phyloP scores from a whole-genome alignment of 2,888 invertebrate genomes.

The Apodemia hepburni region DNA sequence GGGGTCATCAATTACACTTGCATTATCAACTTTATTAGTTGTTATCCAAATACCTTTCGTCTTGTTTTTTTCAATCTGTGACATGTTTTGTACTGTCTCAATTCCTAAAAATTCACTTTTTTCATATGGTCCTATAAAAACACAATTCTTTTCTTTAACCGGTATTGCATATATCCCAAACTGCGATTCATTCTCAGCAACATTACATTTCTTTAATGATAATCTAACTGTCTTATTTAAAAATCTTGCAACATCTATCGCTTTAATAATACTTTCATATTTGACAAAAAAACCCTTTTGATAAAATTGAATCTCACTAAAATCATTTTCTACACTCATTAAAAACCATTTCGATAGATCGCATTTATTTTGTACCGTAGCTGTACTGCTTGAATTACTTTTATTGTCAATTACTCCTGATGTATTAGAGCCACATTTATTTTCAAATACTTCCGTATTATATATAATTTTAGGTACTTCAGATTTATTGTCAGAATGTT shows the following conservation, averaged over 20 bases:
- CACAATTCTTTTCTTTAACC: slow-evolving; percentile 48
- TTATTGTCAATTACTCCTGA: not conserved
- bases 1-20: slow-evolving; percentile 61
- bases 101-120: slow-evolving; percentile 57
- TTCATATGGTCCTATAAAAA: slow-evolving; percentile 69
- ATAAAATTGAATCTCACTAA: slow-evolving; percentile 72
- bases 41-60: slow-evolving; percentile 66
- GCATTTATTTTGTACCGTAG: slow-evolving; percentile 15
- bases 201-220: slow-evolving; percentile 51
- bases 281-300: slow-evolving; percentile 75
- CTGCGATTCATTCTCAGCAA: slow-evolving; percentile 42
- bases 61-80: slow-evolving; percentile 36
- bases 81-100: slow-evolving; percentile 52
- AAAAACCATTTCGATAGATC: slow-evolving; percentile 74
- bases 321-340: slow-evolving; percentile 76
- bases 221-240: slow-evolving; percentile 71
- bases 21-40: slow-evolving; percentile 59
- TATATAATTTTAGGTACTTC: not conserved
- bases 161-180: slow-evolving; percentile 72
- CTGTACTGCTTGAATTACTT: not conserved
- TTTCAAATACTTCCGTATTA: not conserved
- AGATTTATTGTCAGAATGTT: not conserved
- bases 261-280: slow-evolving; percentile 68
- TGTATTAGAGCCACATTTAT: not conserved
- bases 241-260: slow-evolving; percentile 66